These are phyloP conservation scores for Portevinia maculata DNA, from an alignment of 2,888 invertebrate species.

Conservation along the genomic window DNA sequence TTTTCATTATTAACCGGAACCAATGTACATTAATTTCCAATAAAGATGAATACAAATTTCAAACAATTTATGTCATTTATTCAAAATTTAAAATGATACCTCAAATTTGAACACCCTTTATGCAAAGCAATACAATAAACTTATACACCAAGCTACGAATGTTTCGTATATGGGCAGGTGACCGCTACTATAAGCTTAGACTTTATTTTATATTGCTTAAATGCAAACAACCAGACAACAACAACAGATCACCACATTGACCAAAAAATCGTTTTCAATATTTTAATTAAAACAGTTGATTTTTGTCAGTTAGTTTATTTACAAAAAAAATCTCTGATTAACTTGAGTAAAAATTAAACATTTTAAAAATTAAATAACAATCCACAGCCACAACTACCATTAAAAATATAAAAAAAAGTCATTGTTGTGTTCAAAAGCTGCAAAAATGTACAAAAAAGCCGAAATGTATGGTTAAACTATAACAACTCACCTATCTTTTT, in stretches of 20 bases:
- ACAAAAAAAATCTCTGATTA: slow-evolving; percentile 37
- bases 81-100: too few species aligned
- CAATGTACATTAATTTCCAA: too few species aligned
- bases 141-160: too few species aligned
- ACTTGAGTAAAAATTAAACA: slow-evolving; percentile 2
- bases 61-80: too few species aligned
- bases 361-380: slow-evolving; percentile 18
- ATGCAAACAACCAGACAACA: too few species aligned
- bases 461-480: not conserved
- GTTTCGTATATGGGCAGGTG: too few species aligned
- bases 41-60: too few species aligned
- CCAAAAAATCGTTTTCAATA: slow-evolving; percentile 27
- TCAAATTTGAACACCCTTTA: too few species aligned
- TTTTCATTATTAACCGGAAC: too few species aligned
- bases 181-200: too few species aligned
- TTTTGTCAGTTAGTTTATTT: slow-evolving; percentile 37
- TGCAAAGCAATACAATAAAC: too few species aligned
- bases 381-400: slow-evolving; percentile 60
- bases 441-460: slow-evolving; percentile 36
- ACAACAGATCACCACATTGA: not conserved
- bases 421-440: slow-evolving; percentile 28
- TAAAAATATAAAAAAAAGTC: slow-evolving; percentile 4
- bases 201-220: too few species aligned
- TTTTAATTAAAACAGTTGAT: slow-evolving; percentile 12
- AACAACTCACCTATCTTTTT: slow-evolving; percentile 85